phyloP scores from a whole-genome alignment of 2,888 invertebrate genomes.

The Hypomecis atomaria region DNA sequence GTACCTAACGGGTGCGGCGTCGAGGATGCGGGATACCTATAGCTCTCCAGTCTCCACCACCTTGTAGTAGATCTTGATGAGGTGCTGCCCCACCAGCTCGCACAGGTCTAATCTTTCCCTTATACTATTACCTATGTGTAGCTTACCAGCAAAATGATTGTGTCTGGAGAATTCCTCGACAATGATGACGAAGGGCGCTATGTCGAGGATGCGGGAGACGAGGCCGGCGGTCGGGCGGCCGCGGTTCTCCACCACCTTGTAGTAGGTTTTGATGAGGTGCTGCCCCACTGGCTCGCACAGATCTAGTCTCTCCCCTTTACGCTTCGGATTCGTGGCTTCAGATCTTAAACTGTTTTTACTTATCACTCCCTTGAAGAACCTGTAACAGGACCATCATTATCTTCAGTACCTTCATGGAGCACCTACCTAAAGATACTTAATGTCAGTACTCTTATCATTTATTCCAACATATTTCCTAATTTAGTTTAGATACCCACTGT shows the following conservation, averaged over 20 bases:
- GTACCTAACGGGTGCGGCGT: conserved; percentile 90
- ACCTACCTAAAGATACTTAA: no score
- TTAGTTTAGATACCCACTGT: no score
- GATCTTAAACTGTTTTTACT: conserved; percentile 83
- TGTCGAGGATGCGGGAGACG: conserved; percentile 90
- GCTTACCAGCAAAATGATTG: conserved; percentile 36
- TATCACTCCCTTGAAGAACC: conserved; percentile 57
- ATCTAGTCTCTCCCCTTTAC: conserved; percentile 75
- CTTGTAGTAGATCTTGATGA: conserved; percentile 89
- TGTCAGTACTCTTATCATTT: no score
- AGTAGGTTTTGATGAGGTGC: conserved; percentile 87
- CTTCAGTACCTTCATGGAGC: no score
- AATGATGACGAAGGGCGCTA: conserved; percentile 90
- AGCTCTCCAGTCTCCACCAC: no score
- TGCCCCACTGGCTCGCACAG: conserved; percentile 84
- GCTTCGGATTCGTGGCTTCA: conserved; percentile 85
- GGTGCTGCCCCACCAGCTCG: conserved; percentile 85
- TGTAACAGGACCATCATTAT: conserved; percentile 26
- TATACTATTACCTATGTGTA: conserved; percentile 54
- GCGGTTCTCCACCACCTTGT: conserved; percentile 84
- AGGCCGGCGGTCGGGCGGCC: conserved; percentile 86
- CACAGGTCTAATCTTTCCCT: conserved; percentile 72
- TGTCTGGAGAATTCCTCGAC: conserved; percentile 51
- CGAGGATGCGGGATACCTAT: conserved; percentile 91
- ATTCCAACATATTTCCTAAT: no score